phyloP scores from a whole-genome alignment of 2,888 invertebrate species.

The Euclidia mi region DNA sequence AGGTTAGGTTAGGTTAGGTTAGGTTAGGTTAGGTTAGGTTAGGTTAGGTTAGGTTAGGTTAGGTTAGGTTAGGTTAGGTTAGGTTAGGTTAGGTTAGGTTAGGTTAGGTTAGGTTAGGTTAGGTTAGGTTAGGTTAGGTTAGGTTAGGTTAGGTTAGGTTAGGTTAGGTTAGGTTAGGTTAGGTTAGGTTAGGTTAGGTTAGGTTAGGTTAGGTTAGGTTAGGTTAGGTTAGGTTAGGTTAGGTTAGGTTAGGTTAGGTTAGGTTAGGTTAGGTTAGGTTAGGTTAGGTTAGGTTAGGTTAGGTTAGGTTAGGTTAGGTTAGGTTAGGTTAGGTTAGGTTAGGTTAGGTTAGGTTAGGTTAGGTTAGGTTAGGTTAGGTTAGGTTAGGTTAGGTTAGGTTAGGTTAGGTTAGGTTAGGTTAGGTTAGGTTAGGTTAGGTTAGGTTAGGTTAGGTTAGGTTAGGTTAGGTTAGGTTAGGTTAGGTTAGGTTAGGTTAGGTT shows the following conservation, averaged over 20 bases:
- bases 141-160: conserved; percentile 25
- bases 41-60: conserved; percentile 29
- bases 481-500: conserved; percentile 27
- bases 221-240: conserved; percentile 27
- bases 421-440: conserved; percentile 26
- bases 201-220: conserved; percentile 28
- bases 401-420: conserved; percentile 26
- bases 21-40: conserved; percentile 33
- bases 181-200: conserved; percentile 28
- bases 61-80: conserved; percentile 29
- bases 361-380: conserved; percentile 26
- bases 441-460: conserved; percentile 26
- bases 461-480: conserved; percentile 26
- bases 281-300: conserved; percentile 26
- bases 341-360: conserved; percentile 26
- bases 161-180: conserved; percentile 25
- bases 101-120: conserved; percentile 20
- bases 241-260: conserved; percentile 26
- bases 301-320: conserved; percentile 26
- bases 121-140: conserved; percentile 22
- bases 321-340: conserved; percentile 26
- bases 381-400: conserved; percentile 26
- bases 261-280: conserved; percentile 26
- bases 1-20: conserved; percentile 30
- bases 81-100: conserved; percentile 26